Conservation (phyloP, 2,113 vertebrate genomes). For the Porphyrio hochstetteri region DNA sequence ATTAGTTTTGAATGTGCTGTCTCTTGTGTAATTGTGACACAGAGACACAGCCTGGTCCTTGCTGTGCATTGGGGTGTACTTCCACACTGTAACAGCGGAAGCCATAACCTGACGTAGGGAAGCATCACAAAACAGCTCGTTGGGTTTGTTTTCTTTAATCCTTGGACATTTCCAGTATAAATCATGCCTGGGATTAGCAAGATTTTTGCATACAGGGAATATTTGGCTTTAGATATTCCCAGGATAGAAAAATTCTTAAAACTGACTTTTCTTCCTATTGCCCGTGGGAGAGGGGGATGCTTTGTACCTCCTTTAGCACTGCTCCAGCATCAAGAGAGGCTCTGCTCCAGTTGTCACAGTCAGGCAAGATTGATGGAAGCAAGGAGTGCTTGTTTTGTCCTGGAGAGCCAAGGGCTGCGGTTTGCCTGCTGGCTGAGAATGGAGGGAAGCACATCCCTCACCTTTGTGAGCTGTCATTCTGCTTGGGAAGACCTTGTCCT, state of each 20-base stretch:
- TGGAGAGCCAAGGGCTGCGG: background rate
- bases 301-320: background rate
- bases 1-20: background rate
- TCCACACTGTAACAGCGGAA: background rate
- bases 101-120: background rate
- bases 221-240: background rate
- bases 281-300: background rate
- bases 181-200: background rate
- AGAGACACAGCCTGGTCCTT: background rate
- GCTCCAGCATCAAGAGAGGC: background rate
- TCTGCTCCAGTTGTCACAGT: background rate
- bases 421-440: background rate
- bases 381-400: background rate
- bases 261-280: background rate
- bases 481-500: background rate
- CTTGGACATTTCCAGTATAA: background rate
- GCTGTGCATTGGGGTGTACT: fast-evolving
- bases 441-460: background rate
- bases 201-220: background rate
- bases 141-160: background rate
- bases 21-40: background rate
- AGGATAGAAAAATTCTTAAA: background rate
- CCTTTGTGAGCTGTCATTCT: background rate
- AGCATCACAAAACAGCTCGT: background rate
- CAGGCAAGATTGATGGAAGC: background rate